Conservation (phyloP, 2,888 invertebrate genomes). For the Agelastica alni region DNA sequence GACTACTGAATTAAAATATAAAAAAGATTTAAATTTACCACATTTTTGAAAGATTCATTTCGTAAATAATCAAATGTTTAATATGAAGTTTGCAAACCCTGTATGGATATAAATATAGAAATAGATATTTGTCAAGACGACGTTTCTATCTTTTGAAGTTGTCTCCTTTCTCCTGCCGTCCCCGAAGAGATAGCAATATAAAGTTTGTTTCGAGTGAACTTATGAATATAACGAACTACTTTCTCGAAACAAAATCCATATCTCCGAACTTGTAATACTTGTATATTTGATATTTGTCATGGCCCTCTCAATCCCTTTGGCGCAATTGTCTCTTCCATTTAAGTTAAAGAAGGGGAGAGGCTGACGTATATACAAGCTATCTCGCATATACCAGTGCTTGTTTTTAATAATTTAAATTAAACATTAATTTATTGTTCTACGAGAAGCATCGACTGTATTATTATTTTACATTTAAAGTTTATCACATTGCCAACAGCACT, state of each 20-base stretch:
- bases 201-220: conserved; percentile 53
- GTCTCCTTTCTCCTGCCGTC: conserved; percentile 25
- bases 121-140: conserved; percentile 42
- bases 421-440: conserved; percentile 27
- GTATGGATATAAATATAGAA: conserved; percentile 22
- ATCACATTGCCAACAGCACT: too few relatives aligned
- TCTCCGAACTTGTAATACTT: conserved; percentile 52
- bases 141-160: conserved; percentile 44
- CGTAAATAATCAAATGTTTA: too few relatives aligned
- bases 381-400: conserved; percentile 16
- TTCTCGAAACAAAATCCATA: conserved; percentile 50
- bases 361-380: conserved; percentile 1
- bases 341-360: conserved; percentile 23
- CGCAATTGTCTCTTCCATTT: conserved; percentile 38
- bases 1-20: too few relatives aligned
- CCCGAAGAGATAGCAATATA: conserved; percentile 48
- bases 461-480: too few relatives aligned
- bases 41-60: too few relatives aligned
- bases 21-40: too few relatives aligned
- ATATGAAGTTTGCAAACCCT: conserved; percentile 2
- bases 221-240: conserved; percentile 50
- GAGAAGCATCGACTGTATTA: conserved; percentile 1
- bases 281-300: conserved; percentile 52
- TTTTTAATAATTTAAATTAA: conserved; percentile 33
- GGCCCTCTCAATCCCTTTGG: conserved; percentile 37